Evolutionary conservation across 2,888 invertebrate genomes (phyloP).

Genomic region (Leptopilina drosophilae): DNA sequence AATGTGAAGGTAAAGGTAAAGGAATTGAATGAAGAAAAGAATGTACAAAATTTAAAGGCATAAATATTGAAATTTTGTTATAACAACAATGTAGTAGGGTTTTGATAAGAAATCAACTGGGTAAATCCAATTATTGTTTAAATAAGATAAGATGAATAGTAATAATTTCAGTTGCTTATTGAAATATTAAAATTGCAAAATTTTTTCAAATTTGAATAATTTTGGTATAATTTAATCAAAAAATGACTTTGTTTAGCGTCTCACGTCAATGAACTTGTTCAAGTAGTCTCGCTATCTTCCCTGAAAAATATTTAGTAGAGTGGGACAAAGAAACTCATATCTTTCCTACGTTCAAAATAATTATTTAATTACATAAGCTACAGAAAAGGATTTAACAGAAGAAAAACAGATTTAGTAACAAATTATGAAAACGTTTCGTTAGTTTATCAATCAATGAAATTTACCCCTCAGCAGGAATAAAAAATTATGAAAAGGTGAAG

Average conservation of each 20-base stretch:
- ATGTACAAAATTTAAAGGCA: neutral
- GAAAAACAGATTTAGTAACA: no score
- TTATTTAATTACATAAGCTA: neutral
- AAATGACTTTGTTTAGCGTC: conserved; percentile 1
- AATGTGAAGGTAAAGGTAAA: neutral
- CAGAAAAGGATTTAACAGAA: no score
- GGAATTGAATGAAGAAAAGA: neutral
- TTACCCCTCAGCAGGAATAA: no score
- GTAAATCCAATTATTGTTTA: neutral
- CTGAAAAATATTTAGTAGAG: neutral
- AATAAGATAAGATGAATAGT: neutral
- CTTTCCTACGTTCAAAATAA: neutral
- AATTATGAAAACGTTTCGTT: no score
- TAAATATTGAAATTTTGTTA: neutral
- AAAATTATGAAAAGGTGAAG: no score
- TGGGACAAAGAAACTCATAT: conserved; percentile 12
- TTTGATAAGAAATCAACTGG: neutral
- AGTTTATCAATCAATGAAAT: no score
- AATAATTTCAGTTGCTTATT: neutral
- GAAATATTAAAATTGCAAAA: neutral
- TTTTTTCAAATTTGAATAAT: neutral
- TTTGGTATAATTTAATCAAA: neutral
- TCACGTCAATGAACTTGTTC: conserved; percentile 25
- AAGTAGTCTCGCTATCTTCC: conserved; percentile 3
- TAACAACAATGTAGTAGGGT: neutral